Conservation (phyloP, 2,797 vertebrate genomes). For the Pipistrellus pygmaeus region DNA sequence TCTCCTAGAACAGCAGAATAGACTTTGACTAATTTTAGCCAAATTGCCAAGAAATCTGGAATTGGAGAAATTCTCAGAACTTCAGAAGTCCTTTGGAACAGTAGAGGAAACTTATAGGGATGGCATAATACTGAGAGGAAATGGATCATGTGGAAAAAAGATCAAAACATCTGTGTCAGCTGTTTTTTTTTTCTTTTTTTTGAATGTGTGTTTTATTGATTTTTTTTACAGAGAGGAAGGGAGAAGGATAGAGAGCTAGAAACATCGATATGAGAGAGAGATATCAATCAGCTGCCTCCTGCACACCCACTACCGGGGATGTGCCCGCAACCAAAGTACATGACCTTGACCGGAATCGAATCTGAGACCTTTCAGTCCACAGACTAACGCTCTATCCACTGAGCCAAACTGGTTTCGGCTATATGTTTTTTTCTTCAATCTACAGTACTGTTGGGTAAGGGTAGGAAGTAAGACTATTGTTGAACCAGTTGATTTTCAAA, state of each 20-base stretch:
- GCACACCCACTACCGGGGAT: too few relatives aligned
- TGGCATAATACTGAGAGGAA: background rate
- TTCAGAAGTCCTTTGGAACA: background rate
- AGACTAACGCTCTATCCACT: too few relatives aligned
- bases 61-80: background rate
- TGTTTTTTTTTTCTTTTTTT: background rate
- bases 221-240: too few relatives aligned
- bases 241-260: too few relatives aligned
- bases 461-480: background rate
- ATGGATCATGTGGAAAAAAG: background rate
- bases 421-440: background rate
- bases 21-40: background rate
- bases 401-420: background rate
- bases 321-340: too few relatives aligned
- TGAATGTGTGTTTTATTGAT: too few relatives aligned
- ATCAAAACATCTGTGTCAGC: background rate
- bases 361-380: too few relatives aligned
- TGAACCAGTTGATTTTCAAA: slow-evolving; percentile 54
- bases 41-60: background rate
- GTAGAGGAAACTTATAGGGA: background rate
- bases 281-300: too few relatives aligned
- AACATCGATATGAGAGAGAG: too few relatives aligned
- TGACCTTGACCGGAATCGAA: too few relatives aligned
- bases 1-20: background rate
- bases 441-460: background rate